A percentile compares a stretch with the other conserved stretches of the same genome.
Conservation (phyloP, 2,797 vertebrate genomes). For the Xenentodon cancila region DNA sequence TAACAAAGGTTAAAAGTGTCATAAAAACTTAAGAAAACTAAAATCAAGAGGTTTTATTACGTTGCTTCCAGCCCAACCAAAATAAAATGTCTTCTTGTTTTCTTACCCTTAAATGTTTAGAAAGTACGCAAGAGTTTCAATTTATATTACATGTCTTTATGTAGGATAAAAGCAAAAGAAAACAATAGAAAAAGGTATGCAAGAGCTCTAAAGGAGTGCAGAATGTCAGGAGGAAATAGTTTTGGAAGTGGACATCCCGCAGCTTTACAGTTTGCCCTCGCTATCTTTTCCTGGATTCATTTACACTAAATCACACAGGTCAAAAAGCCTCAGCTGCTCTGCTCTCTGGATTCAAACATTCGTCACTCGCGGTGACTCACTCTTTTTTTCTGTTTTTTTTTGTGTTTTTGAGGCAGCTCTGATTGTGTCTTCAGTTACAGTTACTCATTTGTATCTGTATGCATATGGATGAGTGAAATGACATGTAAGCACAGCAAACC, state of each 20-base stretch:
- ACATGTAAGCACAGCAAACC: neutral
- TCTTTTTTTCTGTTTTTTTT: neutral
- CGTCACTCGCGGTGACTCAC: neutral
- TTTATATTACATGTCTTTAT: too few species aligned
- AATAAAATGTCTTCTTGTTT: neutral
- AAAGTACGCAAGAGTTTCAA: too few species aligned
- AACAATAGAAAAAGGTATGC: too few species aligned
- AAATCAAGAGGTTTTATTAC: conserved; percentile 18
- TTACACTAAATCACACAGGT: conserved; percentile 1
- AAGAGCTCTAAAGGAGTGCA: too few species aligned
- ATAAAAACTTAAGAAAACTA: conserved; percentile 6
- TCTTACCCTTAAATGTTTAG: too few species aligned
- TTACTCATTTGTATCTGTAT: neutral
- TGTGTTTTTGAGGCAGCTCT: conserved; percentile 6
- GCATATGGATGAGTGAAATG: neutral
- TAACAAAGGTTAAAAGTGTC: conserved; percentile 18
- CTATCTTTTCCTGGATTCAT: neutral
- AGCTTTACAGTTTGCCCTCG: too few species aligned
- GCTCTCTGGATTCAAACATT: conserved; percentile 5
- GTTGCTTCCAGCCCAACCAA: conserved; percentile 2
- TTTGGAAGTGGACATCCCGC: too few species aligned
- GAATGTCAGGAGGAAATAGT: too few species aligned
- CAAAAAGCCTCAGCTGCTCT: conserved; percentile 5
- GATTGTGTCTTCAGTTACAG: neutral
- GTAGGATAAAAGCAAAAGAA: too few species aligned